Evolutionary conservation across 1,140 invertebrate genomes (phyloP), one percentile per base, ranked within the genome.

Genomic region (Conopomorpha cramerella): DNA sequence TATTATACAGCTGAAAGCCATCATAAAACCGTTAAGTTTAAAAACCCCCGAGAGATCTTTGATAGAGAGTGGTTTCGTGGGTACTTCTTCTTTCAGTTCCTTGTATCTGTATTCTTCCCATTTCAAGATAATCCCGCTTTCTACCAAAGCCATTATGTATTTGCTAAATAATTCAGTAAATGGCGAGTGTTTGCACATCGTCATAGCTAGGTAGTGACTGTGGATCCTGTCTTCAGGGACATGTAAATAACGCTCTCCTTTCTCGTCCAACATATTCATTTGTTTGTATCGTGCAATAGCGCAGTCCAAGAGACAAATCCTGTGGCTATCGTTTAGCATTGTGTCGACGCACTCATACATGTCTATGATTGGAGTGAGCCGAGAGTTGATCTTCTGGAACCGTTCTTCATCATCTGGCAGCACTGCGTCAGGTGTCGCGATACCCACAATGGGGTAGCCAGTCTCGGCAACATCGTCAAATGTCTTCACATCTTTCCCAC

Each of bases 251-350:
- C 70, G 67, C 39, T 67, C 47, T 1, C 72, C 74, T 31, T 65
- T 55, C 2, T 60, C 49, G 41, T 77, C 66, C 35, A 73, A 46
- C 28, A 40, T 45, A 44, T 67, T 74, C 35, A 54, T 52, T 45
- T 57, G 48, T 6, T 68, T 46, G 38, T 65, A 66, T n/a, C 55
- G 53, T 6, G 59, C 67, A n/a, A 73, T 36, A 2, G 65, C 49
- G 51, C 73, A 79, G 36, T 77, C 72, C 12, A 72, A 46, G 3
- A 74, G 48, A 45, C 77, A 79, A 47, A 71, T 68, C 37, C 56
- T 59, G 1, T 17, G 43, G 36, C 46, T 63, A 19, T 68, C 60
- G 31, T 61, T 61, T 10, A n/a, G 44, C 45, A 79, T 50, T 29
- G 53, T 36, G 4, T 55, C 46, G 10, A 70, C 43, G 41, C 77